Percentiles rank a stretch among this genome's conserved stretches.
Evolutionary conservation across 64 coral and sea anemone species (phyloP).

Genomic region (Trachythela sp.): DNA sequence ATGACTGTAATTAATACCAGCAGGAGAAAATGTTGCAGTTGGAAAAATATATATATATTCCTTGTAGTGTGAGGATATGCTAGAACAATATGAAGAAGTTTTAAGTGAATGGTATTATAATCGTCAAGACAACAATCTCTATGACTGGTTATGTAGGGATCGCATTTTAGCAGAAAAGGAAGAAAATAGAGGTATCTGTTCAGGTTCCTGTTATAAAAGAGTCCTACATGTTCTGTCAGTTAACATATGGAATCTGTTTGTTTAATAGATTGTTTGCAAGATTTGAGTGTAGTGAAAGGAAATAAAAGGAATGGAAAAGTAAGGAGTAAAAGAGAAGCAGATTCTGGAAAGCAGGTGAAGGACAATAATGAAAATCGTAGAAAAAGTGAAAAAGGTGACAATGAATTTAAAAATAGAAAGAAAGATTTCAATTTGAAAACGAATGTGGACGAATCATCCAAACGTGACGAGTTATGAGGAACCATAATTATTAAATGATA

Average conservation of each 20-base stretch:
- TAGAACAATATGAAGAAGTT: constrained; percentile 86
- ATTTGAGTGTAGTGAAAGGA: background rate
- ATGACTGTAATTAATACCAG: too few species aligned
- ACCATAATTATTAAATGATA: too few species aligned
- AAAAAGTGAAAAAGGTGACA: background rate
- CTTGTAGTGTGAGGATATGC: constrained; percentile 86
- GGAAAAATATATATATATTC: too few species aligned
- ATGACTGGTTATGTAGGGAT: constrained; percentile 78
- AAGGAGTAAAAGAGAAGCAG: constrained; percentile 30
- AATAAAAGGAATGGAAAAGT: constrained; percentile 12
- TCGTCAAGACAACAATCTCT: constrained; percentile 64
- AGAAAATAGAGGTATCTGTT: constrained; percentile 38
- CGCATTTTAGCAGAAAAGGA: constrained; percentile 61
- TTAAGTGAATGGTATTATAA: constrained; percentile 85
- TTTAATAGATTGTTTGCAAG: background rate
- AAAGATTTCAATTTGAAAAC: background rate
- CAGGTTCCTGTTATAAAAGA: too few species aligned
- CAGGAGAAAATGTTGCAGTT: too few species aligned
- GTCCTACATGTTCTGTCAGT: too few species aligned
- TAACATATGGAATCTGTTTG: background rate
- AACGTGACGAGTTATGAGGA: too few species aligned
- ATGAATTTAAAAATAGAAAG: constrained; percentile 5
- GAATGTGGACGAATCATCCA: background rate
- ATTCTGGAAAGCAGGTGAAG: background rate
- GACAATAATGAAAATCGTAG: background rate